These are phyloP conservation scores for Lucifuga dentata DNA, from an alignment of 2,113 vertebrate genomes.

Conservation along the genomic window DNA sequence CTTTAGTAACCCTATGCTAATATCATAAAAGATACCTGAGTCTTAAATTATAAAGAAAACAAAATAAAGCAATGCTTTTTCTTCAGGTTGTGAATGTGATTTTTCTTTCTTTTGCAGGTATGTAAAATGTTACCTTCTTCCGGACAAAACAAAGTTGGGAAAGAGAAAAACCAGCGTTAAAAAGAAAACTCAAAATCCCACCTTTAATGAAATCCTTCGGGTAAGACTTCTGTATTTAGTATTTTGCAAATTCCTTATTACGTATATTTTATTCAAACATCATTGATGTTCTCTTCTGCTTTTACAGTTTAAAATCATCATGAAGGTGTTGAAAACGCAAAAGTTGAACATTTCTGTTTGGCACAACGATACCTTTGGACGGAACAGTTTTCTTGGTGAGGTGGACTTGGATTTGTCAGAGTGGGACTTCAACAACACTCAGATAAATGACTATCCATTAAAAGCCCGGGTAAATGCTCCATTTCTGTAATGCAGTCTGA, in stretches of 20 bases:
- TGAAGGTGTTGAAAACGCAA: constrained; percentile 83
- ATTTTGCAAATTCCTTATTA: not conserved
- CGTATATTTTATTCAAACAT: not conserved
- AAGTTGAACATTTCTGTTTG: constrained; percentile 92
- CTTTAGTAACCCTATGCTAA: no score
- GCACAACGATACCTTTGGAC: constrained; percentile 93
- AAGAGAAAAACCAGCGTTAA: constrained; percentile 94
- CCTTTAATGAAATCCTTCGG: constrained; percentile 92
- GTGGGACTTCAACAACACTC: constrained; percentile 91
- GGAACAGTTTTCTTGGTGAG: constrained; percentile 94
- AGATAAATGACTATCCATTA: constrained; percentile 89
- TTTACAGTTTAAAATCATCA: constrained; percentile 88
- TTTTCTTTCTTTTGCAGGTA: constrained; percentile 82
- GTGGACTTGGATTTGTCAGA: constrained; percentile 88
- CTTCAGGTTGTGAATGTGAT: not conserved
- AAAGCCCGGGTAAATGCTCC: constrained; percentile 84
- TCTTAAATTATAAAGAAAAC: no score
- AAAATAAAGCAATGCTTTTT: no score
- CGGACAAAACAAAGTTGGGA: constrained; percentile 91
- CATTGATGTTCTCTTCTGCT: not conserved
- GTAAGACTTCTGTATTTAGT: constrained; percentile 68
- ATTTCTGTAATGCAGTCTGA: not conserved
- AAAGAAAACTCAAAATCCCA: constrained; percentile 93
- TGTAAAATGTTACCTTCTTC: constrained; percentile 93
- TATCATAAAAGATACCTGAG: no score